Evolutionary conservation across 2,888 invertebrate genomes (phyloP), one percentile per base, ranked within the genome.

Genomic region (Leucophenga maculata): DNA sequence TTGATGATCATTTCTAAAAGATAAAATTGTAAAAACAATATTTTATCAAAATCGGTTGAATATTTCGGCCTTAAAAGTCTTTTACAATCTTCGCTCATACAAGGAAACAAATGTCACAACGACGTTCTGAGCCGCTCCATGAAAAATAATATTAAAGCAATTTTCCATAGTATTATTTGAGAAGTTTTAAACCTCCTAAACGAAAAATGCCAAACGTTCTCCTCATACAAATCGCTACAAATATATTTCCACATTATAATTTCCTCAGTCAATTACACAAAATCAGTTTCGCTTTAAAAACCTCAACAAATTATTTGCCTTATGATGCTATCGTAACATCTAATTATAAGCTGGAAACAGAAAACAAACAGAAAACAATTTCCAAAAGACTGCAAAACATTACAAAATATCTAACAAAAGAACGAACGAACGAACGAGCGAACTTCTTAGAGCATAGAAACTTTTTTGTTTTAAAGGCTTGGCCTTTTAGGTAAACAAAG

Each of bases 271-370:
- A 64, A 64, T 64, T 64, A 64, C 22, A 22, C n/a, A 64, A 39
- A 64, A 22, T 22, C 13, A 31, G 48, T 22, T 48, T 64, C 46
- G 62, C 62, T 64, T 22, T n/a, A 48, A 59, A 22, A 8, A 11
- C 46, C 26, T 20, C 48, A 64, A 48, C 62, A 74, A 82, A 82
- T 78, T 77, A 77, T 83, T 83, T 75, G 78, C 75, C 77, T 75
- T 80, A 79, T 75, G 80, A 78, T 80, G 70, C 83, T 80, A 80
- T 80, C 80, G 83, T 80, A 72, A 83, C 68, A 80, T 82, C 83
- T 80, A 80, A 83, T 83, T 80, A 83, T 77, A 75, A 75, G 73
- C 65, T 69, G 16, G 16, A 50, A 50, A n/a, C 6, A 50, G 16
- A 50, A 50, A 50, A 50, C 50, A n/a, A 50, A 50, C 16, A 50